Conservation (phyloP, 2,797 vertebrate species). For the Furcifer pardalis region DNA sequence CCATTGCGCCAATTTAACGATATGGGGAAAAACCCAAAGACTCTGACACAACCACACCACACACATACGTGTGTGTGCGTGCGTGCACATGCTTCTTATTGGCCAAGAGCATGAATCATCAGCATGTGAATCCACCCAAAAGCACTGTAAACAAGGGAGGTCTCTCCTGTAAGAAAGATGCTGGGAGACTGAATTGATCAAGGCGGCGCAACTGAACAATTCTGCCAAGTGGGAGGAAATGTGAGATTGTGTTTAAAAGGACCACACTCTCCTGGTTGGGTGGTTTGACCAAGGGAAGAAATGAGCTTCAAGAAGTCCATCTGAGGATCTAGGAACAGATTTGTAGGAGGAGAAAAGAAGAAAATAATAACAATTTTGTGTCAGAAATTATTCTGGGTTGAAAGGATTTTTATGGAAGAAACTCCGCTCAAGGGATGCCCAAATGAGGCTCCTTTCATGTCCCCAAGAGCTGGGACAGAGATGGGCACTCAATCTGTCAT, state of each 20-base stretch:
- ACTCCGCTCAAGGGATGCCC: too few species aligned
- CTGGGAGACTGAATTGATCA: background rate
- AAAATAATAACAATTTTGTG: too few species aligned
- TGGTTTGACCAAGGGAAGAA: background rate
- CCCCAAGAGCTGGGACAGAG: too few species aligned
- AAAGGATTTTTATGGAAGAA: too few species aligned
- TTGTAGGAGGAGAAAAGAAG: too few species aligned
- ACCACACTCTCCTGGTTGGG: background rate
- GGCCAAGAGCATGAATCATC: background rate
- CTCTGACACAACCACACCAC: too few species aligned
- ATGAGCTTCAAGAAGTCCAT: background rate
- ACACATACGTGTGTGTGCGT: too few species aligned
- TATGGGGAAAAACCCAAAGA: background rate
- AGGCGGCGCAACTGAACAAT: background rate
- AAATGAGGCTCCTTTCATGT: too few species aligned
- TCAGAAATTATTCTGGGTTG: too few species aligned
- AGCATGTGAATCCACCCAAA: too few species aligned
- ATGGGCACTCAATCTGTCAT: too few species aligned
- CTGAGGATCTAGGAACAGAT: background rate
- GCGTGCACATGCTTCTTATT: too few species aligned
- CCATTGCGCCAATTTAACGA: background rate
- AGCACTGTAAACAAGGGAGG: background rate
- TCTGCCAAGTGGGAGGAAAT: background rate
- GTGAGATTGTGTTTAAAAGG: background rate
- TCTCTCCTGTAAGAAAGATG: background rate